Evolutionary conservation across 2,113 vertebrate genomes (phyloP), one percentile per base, ranked within the genome.

Genomic region (Cololabis saira): DNA sequence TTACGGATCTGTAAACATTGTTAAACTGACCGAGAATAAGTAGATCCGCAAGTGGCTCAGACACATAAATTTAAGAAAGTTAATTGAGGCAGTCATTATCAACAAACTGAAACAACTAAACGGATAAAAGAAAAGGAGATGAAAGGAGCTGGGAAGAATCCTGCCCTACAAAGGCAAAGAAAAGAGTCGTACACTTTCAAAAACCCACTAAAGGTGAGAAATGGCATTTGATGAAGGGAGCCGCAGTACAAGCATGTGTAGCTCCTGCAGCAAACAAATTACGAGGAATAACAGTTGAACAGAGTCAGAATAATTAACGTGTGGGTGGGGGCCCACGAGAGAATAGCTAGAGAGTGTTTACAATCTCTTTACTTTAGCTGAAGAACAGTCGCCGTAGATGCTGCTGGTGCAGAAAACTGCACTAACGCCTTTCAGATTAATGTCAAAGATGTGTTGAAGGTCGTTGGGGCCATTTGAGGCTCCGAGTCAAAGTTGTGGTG

Each of bases 281-380:
- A 67, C 0, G 2, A 55, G 51, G 57, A 57, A 18, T 24, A 85
- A 66, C 77, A 82, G 76, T 19, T 37, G 61, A 76, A 63, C 71
- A 81, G 77, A 53, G 47, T 80, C 71, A 79, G 77, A 53, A 51
- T 80, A 82, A 81, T 89, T 60, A 73, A 68, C 82, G 70, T 75
- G 68, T 45, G 68, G 17, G 53, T 67, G 64, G 63, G 77, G 55
- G 59, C 77, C 79, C 61, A 43, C 51, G 62, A 78, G 77, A 59
- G 70, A 55, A 45, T 84, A 81, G 63, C 82, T 60, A 72, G 71
- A 85, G 60, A 56, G 43, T 63, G 51, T 75, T 77, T 72, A 71
- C 71, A 27, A 22, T 40, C 56, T 30, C 58, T 51, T 69, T 54
- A 40, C 64, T 61, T 72, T 74, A 61, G 37, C 61, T 52, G 61